phyloP scores from a whole-genome alignment of 2,113 vertebrate genomes.

The Oxyruncus cristatus region DNA sequence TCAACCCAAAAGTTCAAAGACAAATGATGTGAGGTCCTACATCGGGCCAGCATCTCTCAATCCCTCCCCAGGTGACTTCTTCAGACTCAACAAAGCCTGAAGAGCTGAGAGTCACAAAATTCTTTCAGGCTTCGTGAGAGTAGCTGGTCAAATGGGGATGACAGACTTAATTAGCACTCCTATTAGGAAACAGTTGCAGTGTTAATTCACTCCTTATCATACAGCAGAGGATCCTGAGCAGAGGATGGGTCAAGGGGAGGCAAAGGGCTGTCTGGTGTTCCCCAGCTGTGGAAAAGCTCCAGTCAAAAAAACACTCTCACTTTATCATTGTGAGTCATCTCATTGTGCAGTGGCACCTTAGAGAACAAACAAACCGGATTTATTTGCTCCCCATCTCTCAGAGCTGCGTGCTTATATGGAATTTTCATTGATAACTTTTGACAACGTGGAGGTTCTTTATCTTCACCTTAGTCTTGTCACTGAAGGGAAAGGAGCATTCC shows the following conservation, averaged over 20 bases:
- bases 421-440: not conserved
- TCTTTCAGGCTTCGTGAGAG: not conserved
- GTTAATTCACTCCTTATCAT: not conserved
- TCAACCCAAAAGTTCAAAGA: not conserved
- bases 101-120: not conserved
- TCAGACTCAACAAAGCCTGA: not conserved
- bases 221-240: not conserved
- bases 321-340: not conserved
- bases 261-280: not conserved
- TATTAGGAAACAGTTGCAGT: not conserved
- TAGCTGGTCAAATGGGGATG: not conserved
- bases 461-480: not conserved
- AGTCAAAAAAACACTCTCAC: not conserved
- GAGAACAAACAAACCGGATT: not conserved
- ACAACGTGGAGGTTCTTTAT: not conserved
- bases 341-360: not conserved
- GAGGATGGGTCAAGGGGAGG: not conserved
- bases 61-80: not conserved
- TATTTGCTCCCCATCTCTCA: not conserved
- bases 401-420: not conserved
- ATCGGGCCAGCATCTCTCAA: not conserved
- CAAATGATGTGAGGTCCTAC: not conserved
- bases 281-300: not conserved
- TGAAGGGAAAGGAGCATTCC: not conserved
- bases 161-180: not conserved